A percentile compares a stretch with the other conserved stretches of the same genome.
Conservation (phyloP, 2,888 invertebrate species). For the Odontocerum albicorne region DNA sequence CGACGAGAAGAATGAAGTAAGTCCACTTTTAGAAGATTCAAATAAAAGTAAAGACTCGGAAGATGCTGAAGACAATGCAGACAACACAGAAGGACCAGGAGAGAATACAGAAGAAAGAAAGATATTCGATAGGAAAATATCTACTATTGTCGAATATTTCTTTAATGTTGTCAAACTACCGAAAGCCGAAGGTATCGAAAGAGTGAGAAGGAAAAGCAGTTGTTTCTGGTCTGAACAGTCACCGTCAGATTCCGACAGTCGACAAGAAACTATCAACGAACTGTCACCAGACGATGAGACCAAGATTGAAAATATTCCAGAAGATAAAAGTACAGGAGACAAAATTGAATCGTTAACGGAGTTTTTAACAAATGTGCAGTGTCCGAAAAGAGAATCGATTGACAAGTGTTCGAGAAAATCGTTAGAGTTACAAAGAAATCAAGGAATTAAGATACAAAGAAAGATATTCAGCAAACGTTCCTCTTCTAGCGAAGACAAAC, state of each 20-base stretch:
- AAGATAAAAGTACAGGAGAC: constrained; percentile 43
- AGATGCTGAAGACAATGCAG: constrained; percentile 42
- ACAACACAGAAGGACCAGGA: background rate
- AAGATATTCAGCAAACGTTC: constrained; percentile 33
- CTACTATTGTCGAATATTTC: constrained; percentile 55
- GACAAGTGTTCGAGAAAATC: constrained; percentile 11
- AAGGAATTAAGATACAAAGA: constrained; percentile 26
- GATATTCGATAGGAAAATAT: constrained; percentile 48
- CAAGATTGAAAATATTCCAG: constrained; percentile 5
- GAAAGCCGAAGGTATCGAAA: constrained; percentile 43
- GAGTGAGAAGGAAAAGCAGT: constrained; percentile 45
- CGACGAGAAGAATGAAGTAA: constrained; percentile 10
- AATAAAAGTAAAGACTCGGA: background rate
- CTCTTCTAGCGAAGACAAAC: constrained; percentile 48
- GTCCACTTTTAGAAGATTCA: background rate
- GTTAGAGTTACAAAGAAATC: constrained; percentile 21
- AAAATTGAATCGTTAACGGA: constrained; percentile 58
- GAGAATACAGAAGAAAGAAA: constrained; percentile 42
- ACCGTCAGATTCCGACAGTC: constrained; percentile 44
- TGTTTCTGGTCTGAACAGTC: constrained; percentile 52
- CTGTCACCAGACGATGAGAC: constrained; percentile 17
- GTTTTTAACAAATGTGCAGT: constrained; percentile 41
- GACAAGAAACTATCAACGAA: constrained; percentile 31
- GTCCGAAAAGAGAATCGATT: background rate
- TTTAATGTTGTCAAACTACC: constrained; percentile 56